A percentile compares a stretch with the other conserved stretches of the same genome.
phyloP scores from a whole-genome alignment of 2,888 invertebrate species.

The Sarcophaga subvicina region DNA sequence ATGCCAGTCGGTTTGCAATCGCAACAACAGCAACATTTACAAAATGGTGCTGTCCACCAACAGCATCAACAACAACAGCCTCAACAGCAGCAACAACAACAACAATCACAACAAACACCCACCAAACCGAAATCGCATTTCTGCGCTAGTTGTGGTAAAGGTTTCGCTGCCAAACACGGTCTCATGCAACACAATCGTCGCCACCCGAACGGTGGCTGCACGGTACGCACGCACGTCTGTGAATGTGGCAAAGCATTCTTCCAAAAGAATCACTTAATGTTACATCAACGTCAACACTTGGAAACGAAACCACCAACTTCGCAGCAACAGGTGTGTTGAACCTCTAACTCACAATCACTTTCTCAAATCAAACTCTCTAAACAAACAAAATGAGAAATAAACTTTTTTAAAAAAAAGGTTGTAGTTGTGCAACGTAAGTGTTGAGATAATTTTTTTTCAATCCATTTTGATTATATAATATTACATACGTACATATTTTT shows the following conservation, averaged over 20 bases:
- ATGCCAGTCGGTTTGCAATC: slow-evolving; percentile 78
- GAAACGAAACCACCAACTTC: slow-evolving; percentile 81
- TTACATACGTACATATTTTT: slow-evolving; percentile 35
- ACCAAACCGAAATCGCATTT: slow-evolving; percentile 89
- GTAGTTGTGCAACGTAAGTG: slow-evolving; percentile 70
- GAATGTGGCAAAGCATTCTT: slow-evolving; percentile 93
- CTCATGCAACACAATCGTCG: slow-evolving; percentile 90
- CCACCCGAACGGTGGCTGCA: slow-evolving; percentile 91
- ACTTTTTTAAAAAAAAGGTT: slow-evolving; percentile 66
- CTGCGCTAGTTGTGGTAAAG: slow-evolving; percentile 91
- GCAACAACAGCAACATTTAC: slow-evolving; percentile 83
- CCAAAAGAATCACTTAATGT: slow-evolving; percentile 91
- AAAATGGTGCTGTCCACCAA: slow-evolving; percentile 73
- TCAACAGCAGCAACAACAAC: slow-evolving; percentile 71
- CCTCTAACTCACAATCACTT: slow-evolving; percentile 68
- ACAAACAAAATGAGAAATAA: slow-evolving; percentile 56
- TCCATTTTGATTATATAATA: slow-evolving; percentile 51
- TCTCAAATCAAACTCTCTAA: slow-evolving; percentile 69
- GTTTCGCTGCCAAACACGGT: slow-evolving; percentile 92
- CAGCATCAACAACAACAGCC: slow-evolving; percentile 64
- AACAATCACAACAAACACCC: slow-evolving; percentile 78
- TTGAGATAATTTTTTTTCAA: slow-evolving; percentile 65
- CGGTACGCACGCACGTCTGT: slow-evolving; percentile 90
- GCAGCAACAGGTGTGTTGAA: slow-evolving; percentile 80
- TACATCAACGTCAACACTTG: slow-evolving; percentile 90